Percentiles rank a stretch among this genome's conserved stretches.
phyloP scores from a whole-genome alignment of 2,797 vertebrate species.

The Luscinia megarhynchos region DNA sequence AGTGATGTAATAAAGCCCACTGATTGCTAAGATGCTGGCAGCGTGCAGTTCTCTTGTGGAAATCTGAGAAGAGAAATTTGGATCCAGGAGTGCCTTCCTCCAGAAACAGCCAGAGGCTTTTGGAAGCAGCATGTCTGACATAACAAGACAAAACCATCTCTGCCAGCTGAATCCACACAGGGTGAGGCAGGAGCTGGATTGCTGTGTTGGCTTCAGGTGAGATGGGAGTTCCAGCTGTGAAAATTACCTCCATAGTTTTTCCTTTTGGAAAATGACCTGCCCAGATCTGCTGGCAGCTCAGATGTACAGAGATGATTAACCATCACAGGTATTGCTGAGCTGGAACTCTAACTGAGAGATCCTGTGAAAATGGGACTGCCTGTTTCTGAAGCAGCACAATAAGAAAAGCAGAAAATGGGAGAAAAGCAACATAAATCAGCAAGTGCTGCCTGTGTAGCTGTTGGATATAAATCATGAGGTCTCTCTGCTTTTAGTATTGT shows the following conservation, averaged over 20 bases:
- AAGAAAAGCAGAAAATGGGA: not conserved
- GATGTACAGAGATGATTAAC: not conserved
- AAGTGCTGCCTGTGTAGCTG: not conserved
- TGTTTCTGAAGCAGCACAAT: not conserved
- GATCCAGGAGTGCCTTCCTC: not conserved
- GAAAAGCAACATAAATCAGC: not conserved
- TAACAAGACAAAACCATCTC: not conserved
- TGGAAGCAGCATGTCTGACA: not conserved
- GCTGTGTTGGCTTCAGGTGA: not conserved
- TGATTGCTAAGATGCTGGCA: not conserved
- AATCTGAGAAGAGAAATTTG: not conserved
- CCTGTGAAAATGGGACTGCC: not conserved
- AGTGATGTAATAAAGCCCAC: not conserved
- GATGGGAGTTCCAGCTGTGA: constrained; percentile 1
- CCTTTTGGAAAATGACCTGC: not conserved
- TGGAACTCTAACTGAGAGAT: not conserved
- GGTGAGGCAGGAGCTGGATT: not conserved
- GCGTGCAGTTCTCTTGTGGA: not conserved
- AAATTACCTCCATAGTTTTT: not conserved
- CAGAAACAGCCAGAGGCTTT: not conserved
- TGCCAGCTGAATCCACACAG: not conserved
- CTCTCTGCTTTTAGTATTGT: not conserved
- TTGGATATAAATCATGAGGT: not conserved
- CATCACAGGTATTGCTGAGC: not conserved
- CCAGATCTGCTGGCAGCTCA: not conserved